These are phyloP conservation scores for Corythoichthys intestinalis DNA, from an alignment of 2,113 vertebrate species.

Conservation along the genomic window DNA sequence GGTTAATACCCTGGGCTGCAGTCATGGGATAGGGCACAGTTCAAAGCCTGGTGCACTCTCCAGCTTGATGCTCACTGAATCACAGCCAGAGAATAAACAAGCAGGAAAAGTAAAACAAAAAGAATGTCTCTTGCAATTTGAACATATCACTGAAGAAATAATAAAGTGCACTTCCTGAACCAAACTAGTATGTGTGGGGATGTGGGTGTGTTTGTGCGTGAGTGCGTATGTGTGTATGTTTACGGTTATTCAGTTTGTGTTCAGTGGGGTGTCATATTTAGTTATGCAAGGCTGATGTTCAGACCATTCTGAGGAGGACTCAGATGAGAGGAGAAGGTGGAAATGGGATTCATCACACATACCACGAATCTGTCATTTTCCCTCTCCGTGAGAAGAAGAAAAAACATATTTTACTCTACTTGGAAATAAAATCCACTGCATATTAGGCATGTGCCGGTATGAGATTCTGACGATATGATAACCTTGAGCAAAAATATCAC, in stretches of 20 bases:
- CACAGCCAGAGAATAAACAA: slow-evolving; percentile 64
- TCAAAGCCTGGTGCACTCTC: slow-evolving; percentile 66
- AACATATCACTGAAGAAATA: slow-evolving; percentile 61
- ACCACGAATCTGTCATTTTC: slow-evolving; percentile 50
- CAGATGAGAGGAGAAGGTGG: slow-evolving; percentile 47
- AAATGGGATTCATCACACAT: slow-evolving; percentile 63
- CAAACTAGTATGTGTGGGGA: slow-evolving; percentile 8
- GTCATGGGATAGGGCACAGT: slow-evolving; percentile 68
- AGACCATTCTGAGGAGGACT: slow-evolving; percentile 34
- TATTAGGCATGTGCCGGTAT: slow-evolving; percentile 22
- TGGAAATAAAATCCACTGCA: slow-evolving; percentile 16
- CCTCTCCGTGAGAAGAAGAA: slow-evolving; percentile 17
- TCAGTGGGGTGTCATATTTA: slow-evolving; percentile 45
- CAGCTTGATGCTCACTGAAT: slow-evolving; percentile 52
- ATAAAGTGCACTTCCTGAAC: slow-evolving; percentile 51
- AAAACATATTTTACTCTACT: slow-evolving; percentile 14
- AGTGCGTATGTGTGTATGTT: not conserved
- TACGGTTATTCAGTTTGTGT: slow-evolving; percentile 15
- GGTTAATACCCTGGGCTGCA: slow-evolving; percentile 67
- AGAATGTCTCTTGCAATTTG: slow-evolving; percentile 57
- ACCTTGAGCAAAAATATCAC: too few species aligned
- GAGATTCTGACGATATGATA: too few species aligned
- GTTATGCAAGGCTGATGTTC: slow-evolving; percentile 49
- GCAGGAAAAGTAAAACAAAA: slow-evolving; percentile 40
- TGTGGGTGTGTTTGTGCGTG: slow-evolving; percentile 6